A percentile compares a stretch with the other conserved stretches of the same genome.
Conservation (phyloP, 2,888 invertebrate genomes). For the Metellina segmentata region DNA sequence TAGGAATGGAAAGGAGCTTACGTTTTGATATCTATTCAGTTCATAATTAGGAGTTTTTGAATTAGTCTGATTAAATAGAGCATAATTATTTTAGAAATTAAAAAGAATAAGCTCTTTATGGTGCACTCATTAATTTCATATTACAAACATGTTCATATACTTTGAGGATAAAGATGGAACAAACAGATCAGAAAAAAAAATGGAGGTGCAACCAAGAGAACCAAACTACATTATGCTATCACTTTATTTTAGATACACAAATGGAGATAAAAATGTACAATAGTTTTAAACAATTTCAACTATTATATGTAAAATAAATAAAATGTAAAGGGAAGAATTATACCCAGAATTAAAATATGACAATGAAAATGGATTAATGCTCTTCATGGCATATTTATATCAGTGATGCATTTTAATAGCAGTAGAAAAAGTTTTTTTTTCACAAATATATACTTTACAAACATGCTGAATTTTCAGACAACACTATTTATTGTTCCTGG, state of each 20-base stretch:
- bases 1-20: no score
- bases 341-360: slow-evolving; percentile 71
- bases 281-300: slow-evolving; percentile 64
- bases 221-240: slow-evolving; percentile 60
- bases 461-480: slow-evolving; percentile 75
- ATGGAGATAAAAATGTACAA: slow-evolving; percentile 63
- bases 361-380: slow-evolving; percentile 63
- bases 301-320: slow-evolving; percentile 67
- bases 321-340: slow-evolving; percentile 56
- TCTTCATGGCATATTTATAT: slow-evolving; percentile 66
- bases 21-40: no score
- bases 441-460: slow-evolving; percentile 77
- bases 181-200: background rate
- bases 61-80: background rate
- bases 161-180: background rate
- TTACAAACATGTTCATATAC: background rate
- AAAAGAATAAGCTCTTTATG: background rate
- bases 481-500: slow-evolving; percentile 74
- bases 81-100: background rate
- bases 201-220: slow-evolving; percentile 22
- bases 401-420: slow-evolving; percentile 63
- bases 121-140: background rate
- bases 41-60: background rate
- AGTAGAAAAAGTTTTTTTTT: slow-evolving; percentile 75
- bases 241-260: slow-evolving; percentile 64